These are phyloP conservation scores for Criorhina ranunculi DNA, from an alignment of 2,888 invertebrate species.

Conservation along the genomic window DNA sequence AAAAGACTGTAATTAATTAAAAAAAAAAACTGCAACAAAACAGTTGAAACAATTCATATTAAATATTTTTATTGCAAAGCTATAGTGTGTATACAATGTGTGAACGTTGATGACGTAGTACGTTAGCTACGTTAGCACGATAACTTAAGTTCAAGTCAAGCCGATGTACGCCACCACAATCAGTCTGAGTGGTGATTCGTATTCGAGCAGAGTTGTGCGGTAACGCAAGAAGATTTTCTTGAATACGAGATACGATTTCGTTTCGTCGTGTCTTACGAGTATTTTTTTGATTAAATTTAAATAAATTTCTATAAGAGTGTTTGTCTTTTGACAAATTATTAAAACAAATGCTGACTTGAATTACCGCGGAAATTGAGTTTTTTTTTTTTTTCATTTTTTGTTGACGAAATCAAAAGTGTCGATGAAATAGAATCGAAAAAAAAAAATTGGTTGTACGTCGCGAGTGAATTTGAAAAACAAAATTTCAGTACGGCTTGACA, in stretches of 20 bases:
- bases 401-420: neutral
- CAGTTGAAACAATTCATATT: neutral
- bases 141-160: slow-evolving; percentile 62
- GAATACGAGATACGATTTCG: slow-evolving; percentile 7
- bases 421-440: neutral
- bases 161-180: slow-evolving; percentile 56
- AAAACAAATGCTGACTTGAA: slow-evolving; percentile 5
- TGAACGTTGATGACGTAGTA: slow-evolving; percentile 35
- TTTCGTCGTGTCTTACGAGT: slow-evolving; percentile 12
- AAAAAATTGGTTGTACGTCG: neutral
- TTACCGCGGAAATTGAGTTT: slow-evolving; percentile 5
- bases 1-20: neutral
- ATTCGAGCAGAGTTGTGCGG: slow-evolving; percentile 47
- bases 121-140: slow-evolving; percentile 53
- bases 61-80: too few relatives aligned
- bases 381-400: neutral
- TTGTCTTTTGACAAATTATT: slow-evolving; percentile 4
- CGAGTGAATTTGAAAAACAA: slow-evolving; percentile 8
- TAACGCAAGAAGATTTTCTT: slow-evolving; percentile 2
- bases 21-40: neutral
- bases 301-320: slow-evolving; percentile 4
- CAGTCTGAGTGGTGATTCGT: slow-evolving; percentile 64
- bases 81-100: too few relatives aligned
- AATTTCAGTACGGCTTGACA: neutral
- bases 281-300: slow-evolving; percentile 14